Evolutionary conservation across 2,113 vertebrate genomes (phyloP).

Genomic region (Salvelinus fontinalis): DNA sequence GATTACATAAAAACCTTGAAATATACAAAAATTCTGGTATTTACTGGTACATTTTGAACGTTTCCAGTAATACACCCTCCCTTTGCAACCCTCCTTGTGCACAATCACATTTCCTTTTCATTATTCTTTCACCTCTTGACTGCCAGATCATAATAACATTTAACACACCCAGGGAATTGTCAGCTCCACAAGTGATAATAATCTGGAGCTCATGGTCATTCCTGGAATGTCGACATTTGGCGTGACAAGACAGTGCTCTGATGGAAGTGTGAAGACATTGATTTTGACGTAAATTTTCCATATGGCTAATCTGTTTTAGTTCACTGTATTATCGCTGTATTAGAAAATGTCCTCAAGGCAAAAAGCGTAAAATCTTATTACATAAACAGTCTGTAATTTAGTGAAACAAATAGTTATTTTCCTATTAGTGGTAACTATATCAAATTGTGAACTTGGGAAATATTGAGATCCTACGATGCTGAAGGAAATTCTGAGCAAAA

Average conservation of each 20-base stretch:
- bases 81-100: background rate
- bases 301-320: conserved; percentile 47
- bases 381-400: too few relatives aligned
- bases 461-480: conserved; percentile 5
- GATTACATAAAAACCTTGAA: too few relatives aligned
- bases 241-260: conserved; percentile 43
- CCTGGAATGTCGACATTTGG: too few relatives aligned
- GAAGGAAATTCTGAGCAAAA: conserved; percentile 28
- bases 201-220: too few relatives aligned
- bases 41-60: too few relatives aligned
- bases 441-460: conserved; percentile 13
- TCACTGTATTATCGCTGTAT: conserved; percentile 23
- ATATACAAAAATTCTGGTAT: too few relatives aligned
- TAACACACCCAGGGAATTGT: conserved; percentile 52
- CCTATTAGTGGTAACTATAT: background rate
- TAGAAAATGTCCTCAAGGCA: conserved; percentile 6
- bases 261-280: conserved; percentile 47
- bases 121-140: conserved; percentile 25
- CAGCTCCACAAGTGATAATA: background rate
- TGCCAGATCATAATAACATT: conserved; percentile 51
- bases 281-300: conserved; percentile 43
- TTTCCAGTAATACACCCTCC: too few relatives aligned
- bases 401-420: background rate
- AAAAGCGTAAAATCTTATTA: background rate
- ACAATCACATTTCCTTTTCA: background rate